Evolutionary conservation across 1,140 invertebrate species (phyloP), one percentile per base, ranked within the genome.

Genomic region (Camponotus vicinus): DNA sequence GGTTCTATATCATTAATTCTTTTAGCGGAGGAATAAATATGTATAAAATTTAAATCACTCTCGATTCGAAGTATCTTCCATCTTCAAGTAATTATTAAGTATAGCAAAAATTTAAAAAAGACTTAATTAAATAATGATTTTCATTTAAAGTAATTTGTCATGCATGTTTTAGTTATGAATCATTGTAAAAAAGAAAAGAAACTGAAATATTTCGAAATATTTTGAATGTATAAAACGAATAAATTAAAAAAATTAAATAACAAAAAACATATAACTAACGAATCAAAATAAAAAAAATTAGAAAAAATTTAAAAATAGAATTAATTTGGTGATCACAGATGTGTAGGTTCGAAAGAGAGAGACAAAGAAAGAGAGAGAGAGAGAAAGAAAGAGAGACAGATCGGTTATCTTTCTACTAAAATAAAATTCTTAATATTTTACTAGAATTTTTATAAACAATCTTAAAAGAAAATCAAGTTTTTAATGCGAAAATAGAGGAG

Each of bases 391-490:
- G 27, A 27, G 27, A 27, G 27, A 27, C 27, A 27, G 1, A 4
- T 49, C 45, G 13, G 45, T 49, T 49, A 49, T 49, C 8, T 76
- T 76, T 59, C 34, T 59, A 40, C 1, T 8, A 27, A 27, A 27
- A 8, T 21, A n/a, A 34, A 59, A 59, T 59, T 34, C n/a, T 27
- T 59, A 76, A 40, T 18, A 27, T 75, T n/a, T 2, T 59, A 59
- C 6, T 21, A 9, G 34, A 7, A 49, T 0, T 49, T 13, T 49
- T 32, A 11, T n/a, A 27, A 15, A 9, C 9, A 45, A 11, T 34
- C 13, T 59, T 61, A 76, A 76, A 76, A 59, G 55, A 21, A 15
- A 21, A 76, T 76, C 37, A 76, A 61, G 55, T 61, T 76, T 52
- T 59, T 75, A 40, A 55, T 49, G 27, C 34, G 40, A 4, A 7